These are phyloP conservation scores for Crossocerus cetratus DNA, from an alignment of 2,888 invertebrate species.

Conservation along the genomic window DNA sequence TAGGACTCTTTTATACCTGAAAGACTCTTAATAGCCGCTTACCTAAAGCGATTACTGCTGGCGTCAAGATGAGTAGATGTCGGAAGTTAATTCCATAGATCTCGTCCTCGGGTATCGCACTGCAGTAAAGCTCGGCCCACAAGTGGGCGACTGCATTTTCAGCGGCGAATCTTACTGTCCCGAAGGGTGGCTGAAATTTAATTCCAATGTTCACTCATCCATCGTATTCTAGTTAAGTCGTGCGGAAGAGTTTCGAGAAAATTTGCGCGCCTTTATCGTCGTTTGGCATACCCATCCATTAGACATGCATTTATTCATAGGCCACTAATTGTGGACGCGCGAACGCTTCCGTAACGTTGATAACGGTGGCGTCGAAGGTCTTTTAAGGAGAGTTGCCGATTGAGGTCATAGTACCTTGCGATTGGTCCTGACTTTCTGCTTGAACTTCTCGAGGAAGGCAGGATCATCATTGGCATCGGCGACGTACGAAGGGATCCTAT, in stretches of 20 bases:
- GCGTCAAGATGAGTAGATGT: slow-evolving; percentile 85
- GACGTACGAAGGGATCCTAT: slow-evolving; percentile 91
- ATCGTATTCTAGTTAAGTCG: neutral
- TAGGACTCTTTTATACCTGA: too few species aligned
- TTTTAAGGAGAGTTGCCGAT: neutral
- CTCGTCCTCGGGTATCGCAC: slow-evolving; percentile 88
- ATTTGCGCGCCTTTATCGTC: too few species aligned
- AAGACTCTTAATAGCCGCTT: too few species aligned
- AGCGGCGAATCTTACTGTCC: slow-evolving; percentile 86
- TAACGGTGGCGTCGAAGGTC: neutral
- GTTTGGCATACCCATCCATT: too few species aligned
- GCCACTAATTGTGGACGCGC: too few species aligned
- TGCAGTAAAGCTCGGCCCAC: slow-evolving; percentile 86
- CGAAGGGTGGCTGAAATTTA: slow-evolving; percentile 86
- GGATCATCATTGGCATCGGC: slow-evolving; percentile 88
- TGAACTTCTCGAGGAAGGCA: slow-evolving; percentile 82
- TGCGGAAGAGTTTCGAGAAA: too few species aligned
- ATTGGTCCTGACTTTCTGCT: slow-evolving; percentile 80
- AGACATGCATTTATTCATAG: too few species aligned
- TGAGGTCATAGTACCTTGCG: slow-evolving; percentile 80
- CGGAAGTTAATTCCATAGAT: slow-evolving; percentile 85
- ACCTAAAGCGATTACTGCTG: slow-evolving; percentile 86
- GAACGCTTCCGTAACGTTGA: too few species aligned
- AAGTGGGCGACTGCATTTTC: slow-evolving; percentile 88
- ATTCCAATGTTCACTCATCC: neutral